These are phyloP conservation scores for Neofelis nebulosa DNA, from an alignment of 2,113 vertebrate genomes.

Conservation along the genomic window DNA sequence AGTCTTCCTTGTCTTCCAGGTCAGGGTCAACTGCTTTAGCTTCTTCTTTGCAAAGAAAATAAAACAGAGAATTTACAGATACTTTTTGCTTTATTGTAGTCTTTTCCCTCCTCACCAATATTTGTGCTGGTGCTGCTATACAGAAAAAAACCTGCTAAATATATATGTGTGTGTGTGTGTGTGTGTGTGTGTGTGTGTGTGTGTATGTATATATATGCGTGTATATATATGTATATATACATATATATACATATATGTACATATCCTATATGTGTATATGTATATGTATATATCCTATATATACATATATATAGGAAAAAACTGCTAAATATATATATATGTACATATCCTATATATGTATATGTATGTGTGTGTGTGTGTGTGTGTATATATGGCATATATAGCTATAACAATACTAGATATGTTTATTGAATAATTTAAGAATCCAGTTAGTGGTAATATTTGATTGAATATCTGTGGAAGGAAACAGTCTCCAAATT, in stretches of 20 bases:
- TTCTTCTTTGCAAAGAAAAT: slow-evolving; percentile 17
- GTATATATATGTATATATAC: too few species aligned
- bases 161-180: too few species aligned
- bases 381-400: background rate
- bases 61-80: background rate
- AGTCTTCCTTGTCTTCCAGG: background rate
- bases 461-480: background rate
- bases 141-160: too few species aligned
- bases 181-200: too few species aligned
- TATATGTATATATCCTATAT: too few species aligned
- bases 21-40: background rate
- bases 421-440: background rate
- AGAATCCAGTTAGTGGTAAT: background rate
- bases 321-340: too few species aligned
- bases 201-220: too few species aligned
- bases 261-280: too few species aligned
- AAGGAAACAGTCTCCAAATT: background rate
- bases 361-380: too few species aligned
- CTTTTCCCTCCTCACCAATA: background rate
- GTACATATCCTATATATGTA: too few species aligned
- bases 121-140: background rate
- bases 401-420: background rate
- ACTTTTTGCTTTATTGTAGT: background rate
- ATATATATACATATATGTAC: too few species aligned
- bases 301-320: too few species aligned